phyloP scores from a whole-genome alignment of 2,113 vertebrate genomes.

The Clinocottus analis region DNA sequence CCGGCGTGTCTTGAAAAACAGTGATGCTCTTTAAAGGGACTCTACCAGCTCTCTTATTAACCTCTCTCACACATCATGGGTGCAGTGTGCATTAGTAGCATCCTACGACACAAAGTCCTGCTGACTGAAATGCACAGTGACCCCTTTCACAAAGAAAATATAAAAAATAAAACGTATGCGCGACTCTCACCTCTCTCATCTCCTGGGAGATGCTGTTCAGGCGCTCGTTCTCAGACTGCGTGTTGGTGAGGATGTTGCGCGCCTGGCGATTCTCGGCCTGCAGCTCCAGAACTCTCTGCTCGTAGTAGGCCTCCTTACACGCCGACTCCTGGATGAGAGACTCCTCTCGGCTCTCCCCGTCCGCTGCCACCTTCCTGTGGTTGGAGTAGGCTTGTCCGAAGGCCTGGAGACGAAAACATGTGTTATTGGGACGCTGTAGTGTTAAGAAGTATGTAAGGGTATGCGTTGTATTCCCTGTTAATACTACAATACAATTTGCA shows the following conservation, averaged over 20 bases:
- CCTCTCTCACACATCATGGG: neutral
- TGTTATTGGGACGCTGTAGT: constrained; percentile 18
- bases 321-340: constrained; percentile 97
- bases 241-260: constrained; percentile 91
- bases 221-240: constrained; percentile 94
- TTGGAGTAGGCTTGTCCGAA: constrained; percentile 97
- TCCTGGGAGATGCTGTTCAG: constrained; percentile 90
- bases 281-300: constrained; percentile 94
- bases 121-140: neutral
- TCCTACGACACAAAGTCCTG: neutral
- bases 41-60: neutral
- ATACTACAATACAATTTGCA: neutral
- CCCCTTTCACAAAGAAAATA: neutral
- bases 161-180: too few relatives aligned
- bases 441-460: neutral
- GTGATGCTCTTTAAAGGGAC: neutral
- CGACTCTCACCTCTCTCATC: constrained; percentile 89
- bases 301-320: constrained; percentile 97
- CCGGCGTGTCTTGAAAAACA: neutral
- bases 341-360: constrained; percentile 97
- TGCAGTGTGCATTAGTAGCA: neutral
- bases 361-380: constrained; percentile 97
- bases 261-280: constrained; percentile 94
- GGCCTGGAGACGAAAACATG: constrained; percentile 81
- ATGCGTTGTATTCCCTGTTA: neutral